A percentile compares a stretch with the other conserved stretches of the same genome.
These are phyloP conservation scores for Dendrolimus houi DNA, from an alignment of 2,888 invertebrate species.

Conservation along the genomic window DNA sequence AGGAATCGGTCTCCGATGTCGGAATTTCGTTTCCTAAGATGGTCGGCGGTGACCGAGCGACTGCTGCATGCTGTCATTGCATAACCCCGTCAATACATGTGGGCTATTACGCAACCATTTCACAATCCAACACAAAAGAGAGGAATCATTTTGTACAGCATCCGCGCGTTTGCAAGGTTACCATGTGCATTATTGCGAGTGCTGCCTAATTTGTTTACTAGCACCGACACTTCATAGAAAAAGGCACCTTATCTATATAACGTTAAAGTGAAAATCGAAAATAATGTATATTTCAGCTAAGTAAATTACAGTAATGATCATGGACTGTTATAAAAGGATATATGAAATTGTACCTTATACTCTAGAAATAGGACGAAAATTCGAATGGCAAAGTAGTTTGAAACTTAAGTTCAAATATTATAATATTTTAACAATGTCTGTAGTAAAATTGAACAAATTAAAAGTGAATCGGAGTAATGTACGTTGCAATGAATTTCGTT, in stretches of 20 bases:
- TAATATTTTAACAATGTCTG: not conserved
- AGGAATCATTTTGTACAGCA: not conserved
- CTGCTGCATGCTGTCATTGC: too few species aligned
- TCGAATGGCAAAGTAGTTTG: not conserved
- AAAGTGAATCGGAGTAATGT: not conserved
- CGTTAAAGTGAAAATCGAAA: not conserved
- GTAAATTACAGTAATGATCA: not conserved
- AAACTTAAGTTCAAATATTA: not conserved
- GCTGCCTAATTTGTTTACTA: not conserved
- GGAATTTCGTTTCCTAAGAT: not conserved
- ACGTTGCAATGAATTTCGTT: not conserved
- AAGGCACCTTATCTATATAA: not conserved
- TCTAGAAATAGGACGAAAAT: not conserved
- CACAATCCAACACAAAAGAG: not conserved
- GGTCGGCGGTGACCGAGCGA: not conserved
- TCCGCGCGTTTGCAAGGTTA: not conserved
- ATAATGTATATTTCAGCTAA: not conserved
- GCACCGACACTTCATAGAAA: not conserved
- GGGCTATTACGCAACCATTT: not conserved
- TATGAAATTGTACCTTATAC: not conserved
- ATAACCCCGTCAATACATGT: not conserved
- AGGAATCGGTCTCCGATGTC: too few species aligned
- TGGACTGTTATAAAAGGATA: not conserved
- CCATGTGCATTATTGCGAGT: not conserved
- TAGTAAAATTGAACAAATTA: not conserved